These are phyloP conservation scores for Indicator indicator DNA, from an alignment of 2,113 vertebrate genomes.

Conservation along the genomic window DNA sequence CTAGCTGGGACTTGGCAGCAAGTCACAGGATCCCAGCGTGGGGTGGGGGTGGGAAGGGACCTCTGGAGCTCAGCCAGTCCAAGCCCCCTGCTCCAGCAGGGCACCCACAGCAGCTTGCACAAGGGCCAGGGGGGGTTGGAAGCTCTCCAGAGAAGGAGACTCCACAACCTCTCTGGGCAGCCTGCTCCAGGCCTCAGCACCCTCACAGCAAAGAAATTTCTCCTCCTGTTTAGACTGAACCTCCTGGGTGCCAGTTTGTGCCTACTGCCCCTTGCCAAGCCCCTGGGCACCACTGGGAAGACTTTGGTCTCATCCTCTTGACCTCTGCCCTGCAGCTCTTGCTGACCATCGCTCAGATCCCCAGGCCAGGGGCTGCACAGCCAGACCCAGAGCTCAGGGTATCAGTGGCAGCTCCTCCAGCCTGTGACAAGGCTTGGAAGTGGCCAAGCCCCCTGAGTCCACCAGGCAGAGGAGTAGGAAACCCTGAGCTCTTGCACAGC, in stretches of 20 bases:
- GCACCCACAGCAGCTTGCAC: not conserved
- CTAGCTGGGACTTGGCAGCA: rapidly evolving
- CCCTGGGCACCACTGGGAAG: not conserved
- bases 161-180: not conserved
- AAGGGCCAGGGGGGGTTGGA: not conserved
- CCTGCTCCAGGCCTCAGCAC: not conserved
- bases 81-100: not conserved
- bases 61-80: not conserved
- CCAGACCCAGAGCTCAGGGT: not conserved
- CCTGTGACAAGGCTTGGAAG: not conserved
- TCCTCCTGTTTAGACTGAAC: not conserved
- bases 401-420: too few relatives aligned
- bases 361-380: not conserved
- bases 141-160: not conserved
- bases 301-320: not conserved
- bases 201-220: not conserved
- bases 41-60: not conserved
- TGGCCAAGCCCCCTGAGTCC: rapidly evolving
- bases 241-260: not conserved
- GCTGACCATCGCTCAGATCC: not conserved
- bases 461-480: not conserved
- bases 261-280: not conserved
- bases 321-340: not conserved
- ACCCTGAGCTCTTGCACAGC: not conserved
- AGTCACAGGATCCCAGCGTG: not conserved